A percentile compares a stretch with the other conserved stretches of the same genome.
Evolutionary conservation across 2,888 invertebrate species (phyloP).

Genomic region (Sisyra terminalis): DNA sequence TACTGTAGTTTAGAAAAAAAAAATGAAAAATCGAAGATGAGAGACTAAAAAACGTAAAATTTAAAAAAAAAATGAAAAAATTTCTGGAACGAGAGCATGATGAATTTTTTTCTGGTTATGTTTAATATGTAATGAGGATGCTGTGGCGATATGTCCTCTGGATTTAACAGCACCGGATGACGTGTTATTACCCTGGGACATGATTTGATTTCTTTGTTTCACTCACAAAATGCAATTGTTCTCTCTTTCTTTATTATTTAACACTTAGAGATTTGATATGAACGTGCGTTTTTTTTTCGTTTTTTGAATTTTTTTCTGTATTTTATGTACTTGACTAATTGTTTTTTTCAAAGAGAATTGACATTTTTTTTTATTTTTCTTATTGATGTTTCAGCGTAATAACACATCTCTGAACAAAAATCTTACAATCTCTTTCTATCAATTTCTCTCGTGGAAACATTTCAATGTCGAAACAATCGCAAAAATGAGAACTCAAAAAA

Average conservation of each 20-base stretch:
- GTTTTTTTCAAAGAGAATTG: background rate
- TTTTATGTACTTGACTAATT: conserved; percentile 3
- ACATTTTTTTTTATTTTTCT: background rate
- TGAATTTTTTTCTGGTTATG: too few relatives aligned
- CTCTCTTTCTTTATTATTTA: background rate
- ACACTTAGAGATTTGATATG: background rate
- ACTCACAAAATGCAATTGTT: background rate
- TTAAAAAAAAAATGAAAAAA: too few relatives aligned
- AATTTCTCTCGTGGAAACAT: background rate
- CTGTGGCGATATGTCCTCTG: conserved; percentile 2
- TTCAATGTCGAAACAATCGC: conserved; percentile 1
- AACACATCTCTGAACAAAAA: conserved; percentile 4
- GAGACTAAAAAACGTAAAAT: too few relatives aligned
- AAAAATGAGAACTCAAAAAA: background rate
- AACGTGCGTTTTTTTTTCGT: background rate
- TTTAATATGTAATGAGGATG: conserved; percentile 1
- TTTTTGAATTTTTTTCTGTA: background rate
- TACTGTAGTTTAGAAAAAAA: too few relatives aligned
- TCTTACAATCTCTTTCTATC: background rate
- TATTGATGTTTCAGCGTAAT: conserved; percentile 10
- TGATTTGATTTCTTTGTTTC: conserved; percentile 2
- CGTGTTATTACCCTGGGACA: conserved; percentile 10
- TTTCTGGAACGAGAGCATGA: too few relatives aligned
- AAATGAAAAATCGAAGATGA: too few relatives aligned
- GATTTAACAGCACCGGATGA: conserved; percentile 7